Conservation (phyloP, 2,797 vertebrate species). For the Sebastes dallii region DNA sequence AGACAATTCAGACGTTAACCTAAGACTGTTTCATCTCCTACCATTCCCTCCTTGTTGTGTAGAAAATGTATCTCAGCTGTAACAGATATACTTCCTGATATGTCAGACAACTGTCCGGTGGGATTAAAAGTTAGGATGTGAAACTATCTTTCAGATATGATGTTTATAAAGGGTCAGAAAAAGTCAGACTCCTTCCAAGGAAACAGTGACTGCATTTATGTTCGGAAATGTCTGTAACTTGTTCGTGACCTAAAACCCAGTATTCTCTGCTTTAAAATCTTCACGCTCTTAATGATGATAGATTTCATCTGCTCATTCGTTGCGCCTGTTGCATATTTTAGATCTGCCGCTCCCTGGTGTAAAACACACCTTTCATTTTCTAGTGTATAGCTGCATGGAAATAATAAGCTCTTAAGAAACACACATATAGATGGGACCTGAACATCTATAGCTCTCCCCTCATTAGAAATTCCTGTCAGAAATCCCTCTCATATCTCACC, state of each 20-base stretch:
- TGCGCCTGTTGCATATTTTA: conserved; percentile 31
- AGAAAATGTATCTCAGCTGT: neutral
- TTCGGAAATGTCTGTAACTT: neutral
- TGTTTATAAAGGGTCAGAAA: neutral
- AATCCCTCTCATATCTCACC: neutral
- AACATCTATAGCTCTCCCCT: neutral
- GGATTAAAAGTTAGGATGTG: neutral
- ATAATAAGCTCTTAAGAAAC: conserved; percentile 2
- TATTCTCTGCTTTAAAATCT: conserved; percentile 9
- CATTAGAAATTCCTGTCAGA: conserved; percentile 15
- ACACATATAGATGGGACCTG: neutral
- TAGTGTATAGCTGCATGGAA: neutral
- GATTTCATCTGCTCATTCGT: conserved; percentile 9
- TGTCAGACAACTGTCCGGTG: neutral
- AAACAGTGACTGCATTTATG: neutral
- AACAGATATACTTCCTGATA: neutral
- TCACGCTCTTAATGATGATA: conserved; percentile 16
- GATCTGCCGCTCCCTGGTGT: neutral
- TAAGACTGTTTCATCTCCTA: neutral
- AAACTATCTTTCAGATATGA: neutral
- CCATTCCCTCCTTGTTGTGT: neutral
- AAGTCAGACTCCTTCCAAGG: neutral
- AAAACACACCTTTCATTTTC: neutral
- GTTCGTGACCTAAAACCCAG: neutral
- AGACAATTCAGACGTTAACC: neutral